Base-by-base conservation (phyloP, 2,888 invertebrate species). In the Capitulum mitella region DNA sequence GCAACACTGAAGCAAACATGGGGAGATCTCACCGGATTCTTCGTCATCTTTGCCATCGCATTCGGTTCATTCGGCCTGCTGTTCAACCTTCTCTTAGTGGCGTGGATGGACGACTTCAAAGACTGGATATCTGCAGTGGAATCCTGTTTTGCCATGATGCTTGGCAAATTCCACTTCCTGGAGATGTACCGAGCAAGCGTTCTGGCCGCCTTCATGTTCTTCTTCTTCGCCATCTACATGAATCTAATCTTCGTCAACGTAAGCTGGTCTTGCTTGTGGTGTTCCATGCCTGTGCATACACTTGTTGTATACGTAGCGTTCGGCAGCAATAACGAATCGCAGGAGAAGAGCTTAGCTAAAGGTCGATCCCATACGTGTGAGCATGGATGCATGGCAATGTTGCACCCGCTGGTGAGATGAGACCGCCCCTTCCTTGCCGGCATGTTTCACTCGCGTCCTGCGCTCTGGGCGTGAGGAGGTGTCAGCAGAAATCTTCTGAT, bases 81-180 rank as follows among this genome's bases (percentile, higher is more conserved):
- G 48, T 84, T 85, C 78, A 84, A 84, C 78, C 78, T 84, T 16
- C 80, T 85, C 1, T 83, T 85, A 54, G 83, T 83, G 51, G 77
- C 83, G 34, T 81, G 83, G 19, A 79, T 84, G 70, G 77, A 80
- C 32, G 79, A 84, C 32, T 83, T 82, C 77, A 83, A 84, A 64
- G 84, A 83, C 58, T 84, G 87, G 80, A 78, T 86, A 40, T 84
- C 84, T 3, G 83, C 87, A 0, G 83, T 86, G 8, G 86, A 87
- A 81, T 84, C 86, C 32, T 84, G 85, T 79, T 87, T 87, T 81
- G 84, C 86, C 46, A 86, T 87, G 82, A 85, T 86, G 37, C 84
- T 87, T n/a, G 87, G 87, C 32, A 84, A 85, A 80, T 87, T 87
- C 80, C 85, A 86, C 81, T 87, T 87, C 80, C 83, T 84, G 26